Evolutionary conservation across 2,888 invertebrate species (phyloP), one percentile per base, ranked within the genome.

Genomic region (Gymnosoma rotundatum): DNA sequence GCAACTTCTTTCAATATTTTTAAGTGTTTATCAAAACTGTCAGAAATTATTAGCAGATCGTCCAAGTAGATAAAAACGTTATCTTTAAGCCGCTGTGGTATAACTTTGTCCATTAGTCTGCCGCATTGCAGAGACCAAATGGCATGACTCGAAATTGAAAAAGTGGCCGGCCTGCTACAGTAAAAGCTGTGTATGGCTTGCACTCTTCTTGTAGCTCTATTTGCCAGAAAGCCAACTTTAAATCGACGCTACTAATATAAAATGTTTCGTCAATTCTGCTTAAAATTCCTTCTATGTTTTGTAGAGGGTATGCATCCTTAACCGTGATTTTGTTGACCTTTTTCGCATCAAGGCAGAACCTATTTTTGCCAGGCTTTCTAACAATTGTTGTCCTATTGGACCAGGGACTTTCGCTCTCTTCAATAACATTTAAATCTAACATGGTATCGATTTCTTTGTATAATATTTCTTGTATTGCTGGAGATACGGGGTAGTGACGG

Each of bases 391-490:
- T 86, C 3, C 89, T 88, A 9, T 87, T 88, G n/a, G 86, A 86
- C 90, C 90, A 89, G 1, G 87, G 78, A 36, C 89, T 89, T 0
- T 83, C 75, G 3, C 88, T 89, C 18, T 85, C 86, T 50, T 90
- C 89, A 0, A 91, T 87, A 25, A 25, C 25, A 25, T 25, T 25
- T 25, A 87, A 64, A 1, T 61, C 70, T 9, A 90, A 38, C 89
- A 91, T 91, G n/a, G n/a, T n/a, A n/a, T n/a, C n/a, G n/a, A n/a
- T n/a, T n/a, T n/a, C n/a, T n/a, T n/a, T n/a, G n/a, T n/a, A n/a
- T n/a, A n/a, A n/a, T n/a, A n/a, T n/a, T n/a, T n/a, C n/a, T n/a
- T n/a, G 2, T 86, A 70, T n/a, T 90, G 85, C 70, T 3, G 85
- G 86, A 3, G 86, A 87, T 2, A 85, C 54, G 2, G 86, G 85